Evolutionary conservation across 2,797 vertebrate genomes (phyloP).

Genomic region (Eulemur mongoz): DNA sequence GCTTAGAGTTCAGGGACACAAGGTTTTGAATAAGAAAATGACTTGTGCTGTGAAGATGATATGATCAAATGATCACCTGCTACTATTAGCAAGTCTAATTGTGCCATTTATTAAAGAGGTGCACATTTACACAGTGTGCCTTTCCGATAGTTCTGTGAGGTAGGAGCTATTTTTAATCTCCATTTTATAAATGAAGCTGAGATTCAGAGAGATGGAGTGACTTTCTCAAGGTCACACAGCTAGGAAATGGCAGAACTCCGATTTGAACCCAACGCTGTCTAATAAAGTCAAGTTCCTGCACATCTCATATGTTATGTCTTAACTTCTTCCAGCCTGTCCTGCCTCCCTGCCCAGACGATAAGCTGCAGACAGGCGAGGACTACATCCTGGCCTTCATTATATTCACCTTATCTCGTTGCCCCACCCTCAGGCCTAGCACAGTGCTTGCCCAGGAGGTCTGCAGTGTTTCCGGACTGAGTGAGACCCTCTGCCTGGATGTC

Average conservation of each 20-base stretch:
- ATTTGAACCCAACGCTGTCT: not conserved
- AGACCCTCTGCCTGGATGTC: not conserved
- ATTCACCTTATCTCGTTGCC: not conserved
- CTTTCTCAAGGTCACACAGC: not conserved
- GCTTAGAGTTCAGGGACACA: not conserved
- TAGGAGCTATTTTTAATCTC: not conserved
- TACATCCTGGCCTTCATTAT: not conserved
- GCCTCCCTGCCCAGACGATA: not conserved
- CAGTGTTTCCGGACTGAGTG: not conserved
- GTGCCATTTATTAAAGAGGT: not conserved
- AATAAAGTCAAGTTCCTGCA: conserved; percentile 5
- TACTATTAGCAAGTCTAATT: not conserved
- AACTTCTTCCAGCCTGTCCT: not conserved
- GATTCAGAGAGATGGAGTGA: not conserved
- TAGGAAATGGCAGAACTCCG: not conserved
- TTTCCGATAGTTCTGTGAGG: not conserved
- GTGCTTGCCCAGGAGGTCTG: not conserved
- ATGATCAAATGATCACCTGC: not conserved
- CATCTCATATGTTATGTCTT: not conserved
- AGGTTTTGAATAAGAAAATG: not conserved
- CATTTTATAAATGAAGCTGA: not conserved
- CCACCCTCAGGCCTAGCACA: not conserved
- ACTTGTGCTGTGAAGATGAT: not conserved
- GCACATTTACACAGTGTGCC: not conserved
- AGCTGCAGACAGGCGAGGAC: not conserved